Evolutionary conservation across 2,888 invertebrate species (phyloP).

Genomic region (Hypselothyrea guttata): DNA sequence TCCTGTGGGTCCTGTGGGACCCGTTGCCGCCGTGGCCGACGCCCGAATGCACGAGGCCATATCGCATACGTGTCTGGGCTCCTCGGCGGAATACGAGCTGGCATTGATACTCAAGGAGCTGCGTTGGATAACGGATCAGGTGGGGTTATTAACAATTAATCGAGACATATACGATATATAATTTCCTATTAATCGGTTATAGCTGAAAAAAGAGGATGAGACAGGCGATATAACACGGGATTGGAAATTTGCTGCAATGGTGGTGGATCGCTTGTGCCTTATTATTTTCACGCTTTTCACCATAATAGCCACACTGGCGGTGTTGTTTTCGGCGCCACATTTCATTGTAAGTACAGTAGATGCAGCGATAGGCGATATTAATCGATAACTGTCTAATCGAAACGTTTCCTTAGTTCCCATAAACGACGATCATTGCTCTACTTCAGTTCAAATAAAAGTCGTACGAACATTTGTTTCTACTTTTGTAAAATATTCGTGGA

Average conservation of each 20-base stretch:
- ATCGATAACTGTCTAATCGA: background rate
- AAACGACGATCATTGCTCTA: slow-evolving; percentile 46
- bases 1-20: slow-evolving; percentile 81
- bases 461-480: slow-evolving; percentile 64
- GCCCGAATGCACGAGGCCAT: slow-evolving; percentile 88
- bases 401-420: slow-evolving; percentile 79
- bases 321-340: slow-evolving; percentile 97
- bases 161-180: too few relatives aligned
- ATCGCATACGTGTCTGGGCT: slow-evolving; percentile 92
- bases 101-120: slow-evolving; percentile 96
- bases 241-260: slow-evolving; percentile 99
- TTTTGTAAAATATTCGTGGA: slow-evolving; percentile 42
- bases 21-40: slow-evolving; percentile 79
- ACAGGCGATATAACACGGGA: slow-evolving; percentile 96
- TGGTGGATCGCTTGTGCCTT: slow-evolving; percentile 99
- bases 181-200: slow-evolving; percentile 66
- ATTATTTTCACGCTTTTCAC: slow-evolving; percentile 99
- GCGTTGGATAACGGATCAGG: slow-evolving; percentile 93
- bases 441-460: slow-evolving; percentile 44
- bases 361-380: background rate
- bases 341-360: slow-evolving; percentile 87
- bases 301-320: slow-evolving; percentile 97
- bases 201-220: slow-evolving; percentile 95
- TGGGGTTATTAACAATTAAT: too few relatives aligned
- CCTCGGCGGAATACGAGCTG: slow-evolving; percentile 93